Evolutionary conservation across 2,113 vertebrate species (phyloP), one percentile per base, ranked within the genome.

Genomic region (Nesospiza acunhae): DNA sequence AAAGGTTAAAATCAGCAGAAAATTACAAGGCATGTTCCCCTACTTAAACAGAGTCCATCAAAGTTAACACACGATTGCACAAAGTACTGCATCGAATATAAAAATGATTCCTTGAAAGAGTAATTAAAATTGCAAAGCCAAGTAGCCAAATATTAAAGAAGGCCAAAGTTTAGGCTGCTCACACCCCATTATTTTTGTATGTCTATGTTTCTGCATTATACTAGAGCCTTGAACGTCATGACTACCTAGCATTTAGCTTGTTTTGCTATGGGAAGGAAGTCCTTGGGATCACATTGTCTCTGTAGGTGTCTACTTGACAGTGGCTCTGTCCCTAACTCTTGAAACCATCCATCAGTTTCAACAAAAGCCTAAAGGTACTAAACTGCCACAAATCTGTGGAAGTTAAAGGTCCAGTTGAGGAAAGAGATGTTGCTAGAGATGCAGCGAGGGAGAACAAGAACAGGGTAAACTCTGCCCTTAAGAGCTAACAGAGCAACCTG

Each of bases 41-140:
- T 22, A 68, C 39, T n/a, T 68, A 60, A 90, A 44, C 30, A 26
- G 9, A 12, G 27, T 56, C 27, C 35, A 8, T 55, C 17, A 5
- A 46, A 55, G 21, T 55, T 70, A 58, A 47, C 0, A 3, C 18
- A 15, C 41, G 10, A 3, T 31, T 8, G 1, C 28, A 59, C 0
- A 0, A 66, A 30, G 50, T 58, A 21, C 15, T 63, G 31, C 21
- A 33, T 23, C 66, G 35, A 6, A 6, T 49, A 44, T 28, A 72
- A 89, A 72, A 84, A 35, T 0, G 0, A 17, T 84, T 87, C 39
- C 27, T 66, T 33, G 60, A 59, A 74, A 60, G 24, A 46, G 21
- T 31, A 3, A 39, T 27, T 68, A 49, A 59, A 49, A 70, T 59
- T 77, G n/a, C 12, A 9, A 76, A 77, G 50, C 58, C 73, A 31